Percentiles rank a stretch among this genome's conserved stretches.
Evolutionary conservation across 2,888 invertebrate species (phyloP).

Genomic region (Dryadula phaetusa): DNA sequence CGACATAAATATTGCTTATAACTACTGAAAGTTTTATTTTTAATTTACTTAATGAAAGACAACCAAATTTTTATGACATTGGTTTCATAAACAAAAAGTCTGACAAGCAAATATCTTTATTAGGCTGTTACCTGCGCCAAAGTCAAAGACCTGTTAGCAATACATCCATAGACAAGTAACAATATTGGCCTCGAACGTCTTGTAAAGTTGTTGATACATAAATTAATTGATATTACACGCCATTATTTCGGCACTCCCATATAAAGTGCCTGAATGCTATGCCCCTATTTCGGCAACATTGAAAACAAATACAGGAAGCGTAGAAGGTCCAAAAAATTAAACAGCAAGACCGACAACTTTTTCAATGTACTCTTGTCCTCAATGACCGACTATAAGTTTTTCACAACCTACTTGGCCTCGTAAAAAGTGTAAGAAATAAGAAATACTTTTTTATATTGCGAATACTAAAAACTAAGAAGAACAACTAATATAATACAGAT

Average conservation of each 20-base stretch:
- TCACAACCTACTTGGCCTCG: not conserved
- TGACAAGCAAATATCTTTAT: slow-evolving; percentile 1
- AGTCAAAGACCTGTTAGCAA: slow-evolving; percentile 26
- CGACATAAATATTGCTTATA: slow-evolving; percentile 9
- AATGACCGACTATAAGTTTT: slow-evolving; percentile 19
- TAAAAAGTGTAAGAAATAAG: slow-evolving; percentile 12
- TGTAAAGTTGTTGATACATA: slow-evolving; percentile 28
- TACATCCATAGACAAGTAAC: slow-evolving; percentile 19
- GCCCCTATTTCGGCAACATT: slow-evolving; percentile 39
- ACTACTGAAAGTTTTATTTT: not conserved
- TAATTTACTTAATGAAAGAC: not conserved
- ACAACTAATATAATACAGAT: not conserved
- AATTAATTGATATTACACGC: slow-evolving; percentile 38
- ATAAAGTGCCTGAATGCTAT: slow-evolving; percentile 24
- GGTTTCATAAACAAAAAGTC: not conserved
- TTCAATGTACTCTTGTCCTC: slow-evolving; percentile 11
- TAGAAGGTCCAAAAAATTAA: slow-evolving; percentile 37
- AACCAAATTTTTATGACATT: not conserved
- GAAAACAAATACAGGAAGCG: slow-evolving; percentile 46
- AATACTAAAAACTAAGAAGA: not conserved
- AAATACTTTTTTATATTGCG: not conserved
- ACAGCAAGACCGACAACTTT: slow-evolving; percentile 41
- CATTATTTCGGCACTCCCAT: slow-evolving; percentile 39
- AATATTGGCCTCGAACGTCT: slow-evolving; percentile 31
- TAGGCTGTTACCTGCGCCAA: slow-evolving; percentile 4